These are phyloP conservation scores for Ostrea denselamellosa DNA, from an alignment of 1,140 invertebrate species.

Conservation along the genomic window DNA sequence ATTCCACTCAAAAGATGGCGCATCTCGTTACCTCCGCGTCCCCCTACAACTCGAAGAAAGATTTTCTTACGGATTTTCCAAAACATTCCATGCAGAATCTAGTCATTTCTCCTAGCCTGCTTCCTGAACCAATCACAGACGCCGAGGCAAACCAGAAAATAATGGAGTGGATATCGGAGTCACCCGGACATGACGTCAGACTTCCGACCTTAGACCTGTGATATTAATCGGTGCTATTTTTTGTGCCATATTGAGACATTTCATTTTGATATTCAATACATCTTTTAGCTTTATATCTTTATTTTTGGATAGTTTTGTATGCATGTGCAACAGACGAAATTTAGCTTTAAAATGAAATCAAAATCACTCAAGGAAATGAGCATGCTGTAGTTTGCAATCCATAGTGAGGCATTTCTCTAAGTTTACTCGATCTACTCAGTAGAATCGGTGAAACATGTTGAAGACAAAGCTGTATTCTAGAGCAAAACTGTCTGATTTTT, in stretches of 20 bases:
- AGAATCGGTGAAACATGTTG: too few species aligned
- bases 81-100: not conserved
- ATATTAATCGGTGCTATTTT: not conserved
- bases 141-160: constrained; percentile 17
- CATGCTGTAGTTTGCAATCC: too few species aligned
- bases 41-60: not conserved
- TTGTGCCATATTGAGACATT: not conserved
- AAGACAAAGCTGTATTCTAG: too few species aligned
- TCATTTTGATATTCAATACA: not conserved
- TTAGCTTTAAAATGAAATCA: too few species aligned
- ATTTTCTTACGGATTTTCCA: not conserved
- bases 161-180: not conserved
- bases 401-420: too few species aligned
- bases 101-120: not conserved
- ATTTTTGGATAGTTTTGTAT: not conserved
- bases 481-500: too few species aligned
- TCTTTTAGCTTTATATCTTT: not conserved
- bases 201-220: not conserved
- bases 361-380: too few species aligned
- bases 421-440: too few species aligned
- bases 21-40: not conserved
- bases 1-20: not conserved
- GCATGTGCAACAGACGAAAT: too few species aligned
- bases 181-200: not conserved
- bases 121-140: not conserved